Conservation (phyloP, 2,888 invertebrate genomes). For the Oeneis ivallda region DNA sequence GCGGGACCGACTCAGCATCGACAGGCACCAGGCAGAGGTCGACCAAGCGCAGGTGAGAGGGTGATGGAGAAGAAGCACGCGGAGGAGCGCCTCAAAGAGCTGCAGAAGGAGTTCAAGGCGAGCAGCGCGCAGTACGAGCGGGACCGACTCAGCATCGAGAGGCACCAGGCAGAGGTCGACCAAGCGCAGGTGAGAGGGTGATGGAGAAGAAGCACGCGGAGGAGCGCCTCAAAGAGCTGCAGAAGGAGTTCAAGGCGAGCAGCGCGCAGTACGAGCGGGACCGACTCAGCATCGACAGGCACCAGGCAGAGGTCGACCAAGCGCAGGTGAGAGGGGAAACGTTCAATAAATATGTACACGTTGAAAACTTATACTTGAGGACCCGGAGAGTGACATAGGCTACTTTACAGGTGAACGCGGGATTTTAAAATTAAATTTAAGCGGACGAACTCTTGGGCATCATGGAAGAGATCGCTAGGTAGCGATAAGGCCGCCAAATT, state of each 20-base stretch:
- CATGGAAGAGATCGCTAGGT: too few relatives aligned
- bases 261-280: constrained; percentile 86
- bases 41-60: constrained; percentile 83
- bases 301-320: constrained; percentile 55
- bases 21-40: constrained; percentile 52
- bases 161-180: constrained; percentile 55
- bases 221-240: constrained; percentile 83
- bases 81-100: constrained; percentile 82
- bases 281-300: constrained; percentile 75
- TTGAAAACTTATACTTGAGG: too few relatives aligned
- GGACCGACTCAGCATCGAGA: constrained; percentile 82
- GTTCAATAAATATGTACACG: too few relatives aligned
- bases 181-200: constrained; percentile 83
- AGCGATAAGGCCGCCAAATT: too few relatives aligned
- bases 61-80: constrained; percentile 87
- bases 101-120: constrained; percentile 84
- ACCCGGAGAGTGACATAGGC: too few relatives aligned
- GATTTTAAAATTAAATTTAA: too few relatives aligned
- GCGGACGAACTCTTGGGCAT: too few relatives aligned
- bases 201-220: constrained; percentile 87
- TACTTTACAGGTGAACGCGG: too few relatives aligned
- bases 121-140: constrained; percentile 85
- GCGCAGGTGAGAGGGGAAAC: neutral
- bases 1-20: constrained; percentile 83
- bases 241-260: constrained; percentile 84